Percentiles rank a stretch among this genome's conserved stretches.
These are phyloP conservation scores for Shargacucullia verbasci DNA, from an alignment of 2,888 invertebrate species.

Conservation along the genomic window DNA sequence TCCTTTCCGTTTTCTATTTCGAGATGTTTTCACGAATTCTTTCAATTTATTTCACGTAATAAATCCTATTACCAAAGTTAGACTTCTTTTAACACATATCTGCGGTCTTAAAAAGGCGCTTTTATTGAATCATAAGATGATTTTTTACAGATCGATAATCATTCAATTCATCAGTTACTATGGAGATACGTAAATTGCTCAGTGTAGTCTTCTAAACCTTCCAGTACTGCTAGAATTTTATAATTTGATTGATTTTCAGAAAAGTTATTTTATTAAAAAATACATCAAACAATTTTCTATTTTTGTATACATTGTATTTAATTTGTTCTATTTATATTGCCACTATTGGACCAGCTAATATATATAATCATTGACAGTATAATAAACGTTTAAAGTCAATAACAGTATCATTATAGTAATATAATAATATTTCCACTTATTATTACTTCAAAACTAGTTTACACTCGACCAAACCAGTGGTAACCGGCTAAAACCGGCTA, in stretches of 20 bases:
- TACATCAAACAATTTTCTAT: no score
- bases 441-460: conserved; percentile 44
- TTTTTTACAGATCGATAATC: no score
- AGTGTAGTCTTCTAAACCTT: no score
- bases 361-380: neutral
- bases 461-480: conserved; percentile 42
- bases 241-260: neutral
- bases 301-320: no score
- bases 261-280: neutral
- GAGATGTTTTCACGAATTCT: conserved; percentile 39
- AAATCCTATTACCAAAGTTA: conserved; percentile 9
- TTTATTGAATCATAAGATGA: no score
- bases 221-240: neutral
- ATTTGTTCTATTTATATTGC: no score
- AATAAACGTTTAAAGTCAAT: neutral
- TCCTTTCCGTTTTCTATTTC: conserved; percentile 30
- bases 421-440: conserved; percentile 22
- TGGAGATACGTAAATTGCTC: no score
- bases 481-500: conserved; percentile 52
- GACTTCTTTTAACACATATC: neutral
- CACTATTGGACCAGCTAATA: no score
- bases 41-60: conserved; percentile 36
- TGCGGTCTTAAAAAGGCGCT: no score
- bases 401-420: neutral
- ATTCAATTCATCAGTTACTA: no score